Evolutionary conservation across 1,140 invertebrate species (phyloP), one percentile per base, ranked within the genome.

Genomic region (Cardiocondyla obscurior): DNA sequence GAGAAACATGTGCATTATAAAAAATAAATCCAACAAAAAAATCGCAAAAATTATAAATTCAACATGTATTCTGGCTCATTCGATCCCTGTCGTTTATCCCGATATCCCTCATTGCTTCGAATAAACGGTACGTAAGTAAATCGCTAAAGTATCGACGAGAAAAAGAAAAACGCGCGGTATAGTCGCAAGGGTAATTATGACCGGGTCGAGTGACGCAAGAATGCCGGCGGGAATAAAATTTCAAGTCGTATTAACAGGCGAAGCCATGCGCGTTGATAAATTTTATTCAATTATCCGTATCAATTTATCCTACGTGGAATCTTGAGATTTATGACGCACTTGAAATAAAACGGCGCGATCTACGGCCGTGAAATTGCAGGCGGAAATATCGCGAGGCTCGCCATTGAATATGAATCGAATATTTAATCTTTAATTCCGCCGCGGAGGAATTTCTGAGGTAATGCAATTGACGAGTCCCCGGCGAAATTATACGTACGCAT

Each of bases 1-100:
- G 88, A 69, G 74, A 88, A 90, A 90, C 88, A 90, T 90, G 86
- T 90, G 88, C 88, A 90, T 90, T 90, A 88, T 88, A 90, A 90
- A 89, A 89, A 90, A 90, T 89, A 89, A 90, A 89, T 89, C 73
- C 65, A 84, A 53, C 72, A 89, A 90, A 90, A 90, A 90, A 90
- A 90, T 90, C 76, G 88, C 82, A 90, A 90, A 90, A 90, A 22
- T 70, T 4, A 85, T n/a, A 64, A 51, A 51, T 25, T 19, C 55
- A 81, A 69, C 0, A 14, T 42, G 44, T 14, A 19, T 65, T 58
- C 58, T 82, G 19, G 82, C 65, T 72, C 16, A 42, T 46, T 33
- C 6, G 22, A 42, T 28, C 49, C 22, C 44, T 8, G n/a, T 55
- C 10, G 14, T 19, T 42, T 5, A 33, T 36, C 7, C 44, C 33